Conservation (phyloP, 2,888 invertebrate genomes). For the Microchrysa polita region DNA sequence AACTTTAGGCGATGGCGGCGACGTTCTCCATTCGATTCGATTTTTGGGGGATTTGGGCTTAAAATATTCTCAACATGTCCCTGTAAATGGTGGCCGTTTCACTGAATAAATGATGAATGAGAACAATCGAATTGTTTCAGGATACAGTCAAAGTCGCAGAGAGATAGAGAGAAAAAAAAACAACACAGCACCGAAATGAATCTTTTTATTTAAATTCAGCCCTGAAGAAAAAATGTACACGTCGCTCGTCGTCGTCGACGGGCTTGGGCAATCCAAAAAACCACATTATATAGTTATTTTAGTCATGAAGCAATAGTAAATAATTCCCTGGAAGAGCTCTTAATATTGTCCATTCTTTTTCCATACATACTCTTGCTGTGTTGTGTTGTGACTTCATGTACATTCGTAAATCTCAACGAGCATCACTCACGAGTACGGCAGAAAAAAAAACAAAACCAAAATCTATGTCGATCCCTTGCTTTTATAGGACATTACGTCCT, state of each 20-base stretch:
- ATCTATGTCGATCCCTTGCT: background rate
- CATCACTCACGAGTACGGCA: too few species aligned
- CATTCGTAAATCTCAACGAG: too few species aligned
- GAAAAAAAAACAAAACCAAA: slow-evolving; percentile 7
- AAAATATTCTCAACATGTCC: too few species aligned
- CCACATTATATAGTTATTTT: background rate
- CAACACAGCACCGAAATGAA: background rate
- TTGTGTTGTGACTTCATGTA: too few species aligned
- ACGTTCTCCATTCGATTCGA: background rate
- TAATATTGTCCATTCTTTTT: too few species aligned
- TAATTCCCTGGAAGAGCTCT: too few species aligned
- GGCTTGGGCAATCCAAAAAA: background rate
- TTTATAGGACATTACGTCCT: too few species aligned
- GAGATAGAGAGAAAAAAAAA: too few species aligned
- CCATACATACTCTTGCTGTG: too few species aligned
- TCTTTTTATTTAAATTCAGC: background rate
- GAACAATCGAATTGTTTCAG: slow-evolving; percentile 15
- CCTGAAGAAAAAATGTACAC: background rate
- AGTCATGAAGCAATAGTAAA: too few species aligned
- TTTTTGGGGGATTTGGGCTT: background rate
- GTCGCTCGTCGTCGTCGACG: background rate
- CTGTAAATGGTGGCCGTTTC: background rate
- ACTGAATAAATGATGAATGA: slow-evolving; percentile 9
- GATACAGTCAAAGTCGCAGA: too few species aligned
- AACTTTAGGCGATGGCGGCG: background rate